Conservation (phyloP, 1,140 invertebrate genomes). For the Euschistus heros region DNA sequence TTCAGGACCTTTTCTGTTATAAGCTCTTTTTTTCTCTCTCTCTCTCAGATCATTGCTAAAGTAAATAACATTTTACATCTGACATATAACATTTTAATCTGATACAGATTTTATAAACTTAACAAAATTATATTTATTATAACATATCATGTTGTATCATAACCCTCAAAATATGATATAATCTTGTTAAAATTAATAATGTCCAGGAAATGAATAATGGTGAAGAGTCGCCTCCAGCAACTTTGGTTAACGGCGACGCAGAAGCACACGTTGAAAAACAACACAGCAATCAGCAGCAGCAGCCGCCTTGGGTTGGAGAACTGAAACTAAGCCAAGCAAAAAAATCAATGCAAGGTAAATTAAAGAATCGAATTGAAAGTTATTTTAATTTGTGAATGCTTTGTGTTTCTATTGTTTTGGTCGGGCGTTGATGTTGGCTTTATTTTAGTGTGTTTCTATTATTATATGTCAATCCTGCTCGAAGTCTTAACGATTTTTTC, state of each 20-base stretch:
- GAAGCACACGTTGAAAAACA: conserved; percentile 19
- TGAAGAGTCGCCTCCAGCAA: background rate
- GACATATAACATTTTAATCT: too few relatives aligned
- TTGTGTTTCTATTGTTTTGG: background rate
- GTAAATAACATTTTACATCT: too few relatives aligned
- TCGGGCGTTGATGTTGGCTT: too few relatives aligned
- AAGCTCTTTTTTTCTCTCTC: too few relatives aligned
- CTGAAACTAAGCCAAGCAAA: conserved; percentile 33
- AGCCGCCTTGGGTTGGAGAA: conserved; percentile 32
- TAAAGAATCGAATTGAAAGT: background rate
- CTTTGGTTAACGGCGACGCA: conserved; percentile 27
- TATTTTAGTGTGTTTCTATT: too few relatives aligned
- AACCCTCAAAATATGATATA: too few relatives aligned
- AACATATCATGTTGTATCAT: too few relatives aligned
- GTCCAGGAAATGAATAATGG: background rate
- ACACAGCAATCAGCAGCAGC: conserved; percentile 1
- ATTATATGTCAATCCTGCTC: too few relatives aligned
- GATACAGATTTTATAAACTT: background rate
- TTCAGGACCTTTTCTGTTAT: too few relatives aligned
- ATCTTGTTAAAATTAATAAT: too few relatives aligned
- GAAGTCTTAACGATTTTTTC: too few relatives aligned
- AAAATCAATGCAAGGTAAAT: conserved; percentile 26
- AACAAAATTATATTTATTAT: background rate
- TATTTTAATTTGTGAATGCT: background rate
- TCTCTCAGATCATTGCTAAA: too few relatives aligned